Evolutionary conservation across 2,888 invertebrate genomes (phyloP), one percentile per base, ranked within the genome.

Genomic region (Drosophila mulleri): DNA sequence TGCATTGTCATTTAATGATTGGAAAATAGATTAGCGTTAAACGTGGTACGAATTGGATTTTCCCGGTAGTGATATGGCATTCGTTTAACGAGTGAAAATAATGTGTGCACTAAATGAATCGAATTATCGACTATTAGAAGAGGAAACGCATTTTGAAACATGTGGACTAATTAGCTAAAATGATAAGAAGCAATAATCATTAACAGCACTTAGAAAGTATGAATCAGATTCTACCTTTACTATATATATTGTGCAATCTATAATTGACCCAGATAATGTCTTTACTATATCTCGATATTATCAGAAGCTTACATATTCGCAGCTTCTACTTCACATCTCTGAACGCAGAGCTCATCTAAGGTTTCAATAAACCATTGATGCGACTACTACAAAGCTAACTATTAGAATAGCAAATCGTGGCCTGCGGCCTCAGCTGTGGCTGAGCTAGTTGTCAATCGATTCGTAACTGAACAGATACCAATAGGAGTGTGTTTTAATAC

Each of bases 11-110:
- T 48, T 41, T 60, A 20, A 29, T 18, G 18, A 50, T 39, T 50
- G 39, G 39, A 20, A 47, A 61, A 41, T n/a, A 67, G 68, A 58
- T 67, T 48, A 45, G 48, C 44, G n/a, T 56, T 52, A 37, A 47
- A 41, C 59, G 35, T 32, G 7, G 37, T 23, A 20, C 9, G 18
- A 45, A 39, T 41, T 50, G 67, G 47, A 35, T 37, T 53, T 68
- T 53, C 44, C 6, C 5, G 0, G 11, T 18, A 53, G 9, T 35
- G 14, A 53, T 48, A 53, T 53, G 41, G 58, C 47, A 35, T 18
- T 14, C 35, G 37, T 23, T 26, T 23, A 20, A 26, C 16, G 11
- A 48, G 11, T n/a, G n/a, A 29, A 48, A 11, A 29, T 2, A 50
- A 11, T 48, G 29, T 14, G 3, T 14, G 14, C 18, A 18, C 4